These are phyloP conservation scores for Caenorhabditis elegans DNA, from an alignment of 1,140 invertebrate genomes.

Conservation along the genomic window WBcel235 BX284604.4:11914501-11915000, in stretches of 20 bases:
- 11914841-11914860: no score
- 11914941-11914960: conserved; percentile 18
- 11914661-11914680: conserved; percentile 80
- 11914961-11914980: neutral
- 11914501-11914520: conserved; percentile 86
- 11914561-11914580: conserved; percentile 91
- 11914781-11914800: neutral
- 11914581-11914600: conserved; percentile 92
- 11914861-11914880: neutral
- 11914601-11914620: conserved; percentile 91
- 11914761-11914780: conserved; percentile 44
- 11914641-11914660: conserved; percentile 77
- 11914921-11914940: neutral
- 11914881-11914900: neutral
- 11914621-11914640: conserved; percentile 90
- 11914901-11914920: neutral
- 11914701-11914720: conserved; percentile 89
- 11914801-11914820: neutral
- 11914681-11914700: conserved; percentile 90
- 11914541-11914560: conserved; percentile 91
- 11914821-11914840: no score
- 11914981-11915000: conserved; percentile 16
- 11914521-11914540: conserved; percentile 93
- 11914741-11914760: conserved; percentile 53
- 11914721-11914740: conserved; percentile 77